These are phyloP conservation scores for Hydrolagus affinis DNA, from an alignment of 2,113 vertebrate species.

Conservation along the genomic window DNA sequence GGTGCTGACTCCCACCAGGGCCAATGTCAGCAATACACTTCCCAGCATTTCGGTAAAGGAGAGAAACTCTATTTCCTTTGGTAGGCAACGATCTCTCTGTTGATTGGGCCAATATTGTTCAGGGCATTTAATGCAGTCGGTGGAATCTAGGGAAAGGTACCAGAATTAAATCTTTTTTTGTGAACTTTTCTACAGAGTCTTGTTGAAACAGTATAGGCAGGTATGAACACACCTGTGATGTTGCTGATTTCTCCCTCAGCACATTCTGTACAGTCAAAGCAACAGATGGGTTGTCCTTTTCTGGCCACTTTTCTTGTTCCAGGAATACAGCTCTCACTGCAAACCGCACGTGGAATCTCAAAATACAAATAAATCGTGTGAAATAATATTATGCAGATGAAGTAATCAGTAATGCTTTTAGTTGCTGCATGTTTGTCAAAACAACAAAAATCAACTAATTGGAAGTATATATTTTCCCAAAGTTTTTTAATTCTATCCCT, in stretches of 20 bases:
- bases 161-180: no score
- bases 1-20: conserved; percentile 45
- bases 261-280: conserved; percentile 38
- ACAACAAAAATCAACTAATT: no score
- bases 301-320: conserved; percentile 34
- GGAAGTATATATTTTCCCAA: no score
- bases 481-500: no score
- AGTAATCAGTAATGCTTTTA: no score
- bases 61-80: conserved; percentile 52
- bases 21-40: conserved; percentile 43
- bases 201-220: no score
- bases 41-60: conserved; percentile 54
- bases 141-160: conserved; percentile 38
- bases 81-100: conserved; percentile 47
- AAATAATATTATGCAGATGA: no score
- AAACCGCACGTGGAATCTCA: conserved; percentile 35
- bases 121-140: conserved; percentile 53
- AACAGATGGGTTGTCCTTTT: conserved; percentile 36
- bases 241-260: conserved; percentile 37
- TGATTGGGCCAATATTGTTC: conserved; percentile 52
- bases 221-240: conserved; percentile 37
- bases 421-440: no score
- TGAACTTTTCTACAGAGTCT: no score
- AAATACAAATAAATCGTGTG: not conserved
- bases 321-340: conserved; percentile 36